phyloP scores from a whole-genome alignment of 1,140 invertebrate genomes.

The Zaprionus lachaisei region DNA sequence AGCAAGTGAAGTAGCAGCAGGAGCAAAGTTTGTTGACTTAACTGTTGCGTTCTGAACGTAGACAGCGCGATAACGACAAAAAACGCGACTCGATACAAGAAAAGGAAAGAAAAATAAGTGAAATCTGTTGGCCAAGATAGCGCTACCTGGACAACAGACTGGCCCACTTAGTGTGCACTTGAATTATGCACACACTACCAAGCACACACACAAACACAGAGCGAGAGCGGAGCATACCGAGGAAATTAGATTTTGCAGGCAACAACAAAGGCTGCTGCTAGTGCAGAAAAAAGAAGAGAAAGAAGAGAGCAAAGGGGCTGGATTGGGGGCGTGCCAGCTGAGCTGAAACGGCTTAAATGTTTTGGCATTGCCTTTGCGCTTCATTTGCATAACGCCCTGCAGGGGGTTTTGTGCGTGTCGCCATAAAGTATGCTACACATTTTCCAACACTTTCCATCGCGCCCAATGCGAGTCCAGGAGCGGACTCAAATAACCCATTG shows the following conservation, averaged over 20 bases:
- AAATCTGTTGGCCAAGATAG: not conserved
- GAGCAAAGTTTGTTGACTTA: constrained; percentile 16
- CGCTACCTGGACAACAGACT: constrained; percentile 30
- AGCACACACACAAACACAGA: too few species aligned
- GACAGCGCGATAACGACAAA: constrained; percentile 1
- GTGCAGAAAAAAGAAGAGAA: not conserved
- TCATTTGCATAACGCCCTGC: constrained; percentile 49
- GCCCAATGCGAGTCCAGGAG: not conserved
- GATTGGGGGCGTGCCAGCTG: not conserved
- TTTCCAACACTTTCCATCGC: constrained; percentile 23
- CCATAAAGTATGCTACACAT: constrained; percentile 43
- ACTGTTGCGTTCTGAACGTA: constrained; percentile 7
- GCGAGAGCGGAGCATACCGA: constrained; percentile 18
- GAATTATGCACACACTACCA: constrained; percentile 32
- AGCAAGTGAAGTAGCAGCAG: constrained; percentile 1
- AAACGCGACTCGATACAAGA: not conserved
- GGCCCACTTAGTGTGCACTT: constrained; percentile 10
- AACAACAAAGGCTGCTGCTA: not conserved
- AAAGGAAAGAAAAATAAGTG: not conserved
- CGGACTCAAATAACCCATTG: not conserved
- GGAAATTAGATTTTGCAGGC: constrained; percentile 46
- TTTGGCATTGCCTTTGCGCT: constrained; percentile 51
- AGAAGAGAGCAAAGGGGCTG: not conserved
- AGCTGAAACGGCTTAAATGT: constrained; percentile 49
- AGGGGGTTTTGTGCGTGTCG: constrained; percentile 14